These are phyloP conservation scores for Zaprionus ornatus DNA, from an alignment of 1,140 invertebrate species.

Conservation along the genomic window DNA sequence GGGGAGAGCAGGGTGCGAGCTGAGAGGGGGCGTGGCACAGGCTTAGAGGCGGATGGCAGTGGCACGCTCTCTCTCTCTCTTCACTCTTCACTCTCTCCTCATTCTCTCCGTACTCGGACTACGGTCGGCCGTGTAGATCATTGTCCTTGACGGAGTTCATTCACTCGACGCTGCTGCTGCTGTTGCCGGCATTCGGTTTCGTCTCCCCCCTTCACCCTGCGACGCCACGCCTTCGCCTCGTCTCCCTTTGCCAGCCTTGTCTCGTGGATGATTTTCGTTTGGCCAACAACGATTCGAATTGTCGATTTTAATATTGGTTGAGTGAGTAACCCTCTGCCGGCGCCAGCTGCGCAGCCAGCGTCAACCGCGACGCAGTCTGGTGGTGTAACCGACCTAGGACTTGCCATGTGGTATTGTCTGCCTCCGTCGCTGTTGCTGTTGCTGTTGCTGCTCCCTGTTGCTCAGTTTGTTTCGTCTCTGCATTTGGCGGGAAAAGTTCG, in stretches of 20 bases:
- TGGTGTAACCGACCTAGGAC: constrained; percentile 82
- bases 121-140: constrained; percentile 62
- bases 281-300: constrained; percentile 44
- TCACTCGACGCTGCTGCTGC: constrained; percentile 47
- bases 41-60: constrained; percentile 19
- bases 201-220: background rate
- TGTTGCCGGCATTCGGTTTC: constrained; percentile 18
- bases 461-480: constrained; percentile 41
- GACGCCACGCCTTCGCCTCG: background rate
- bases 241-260: background rate
- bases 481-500: constrained; percentile 74
- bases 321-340: constrained; percentile 38
- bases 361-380: constrained; percentile 26
- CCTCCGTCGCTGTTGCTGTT: constrained; percentile 34
- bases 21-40: constrained; percentile 42
- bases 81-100: constrained; percentile 1
- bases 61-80: background rate
- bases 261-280: constrained; percentile 57
- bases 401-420: constrained; percentile 81
- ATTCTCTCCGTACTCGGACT: background rate
- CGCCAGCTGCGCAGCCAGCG: constrained; percentile 3
- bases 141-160: constrained; percentile 81
- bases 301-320: constrained; percentile 70
- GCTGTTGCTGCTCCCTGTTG: constrained; percentile 27
- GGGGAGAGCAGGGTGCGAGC: background rate